A percentile compares a stretch with the other conserved stretches of the same genome.
Evolutionary conservation across 1,140 invertebrate genomes (phyloP).

Genomic region (Microplitis mediator): DNA sequence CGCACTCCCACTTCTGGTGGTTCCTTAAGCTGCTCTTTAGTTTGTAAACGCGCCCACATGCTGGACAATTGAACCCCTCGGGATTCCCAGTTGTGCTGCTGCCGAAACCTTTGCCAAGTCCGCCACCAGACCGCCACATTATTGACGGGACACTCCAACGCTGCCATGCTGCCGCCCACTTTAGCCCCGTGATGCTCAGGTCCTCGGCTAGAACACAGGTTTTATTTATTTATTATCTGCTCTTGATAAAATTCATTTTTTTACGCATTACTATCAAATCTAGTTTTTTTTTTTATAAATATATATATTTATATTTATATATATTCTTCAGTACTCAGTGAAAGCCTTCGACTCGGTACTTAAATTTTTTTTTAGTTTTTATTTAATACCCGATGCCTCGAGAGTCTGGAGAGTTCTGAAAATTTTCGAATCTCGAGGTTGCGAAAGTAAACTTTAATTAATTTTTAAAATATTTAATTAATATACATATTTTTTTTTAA

Average conservation of each 20-base stretch:
- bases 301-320: too few species aligned
- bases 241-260: neutral
- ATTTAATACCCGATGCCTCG: neutral
- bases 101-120: conserved; percentile 51
- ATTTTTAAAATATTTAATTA: neutral
- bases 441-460: neutral
- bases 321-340: too few species aligned
- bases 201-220: conserved; percentile 66
- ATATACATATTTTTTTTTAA: neutral
- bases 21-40: conserved; percentile 60
- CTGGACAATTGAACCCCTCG: conserved; percentile 64
- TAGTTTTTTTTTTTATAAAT: too few species aligned
- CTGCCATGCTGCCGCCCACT: conserved; percentile 66
- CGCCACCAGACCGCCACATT: conserved; percentile 58
- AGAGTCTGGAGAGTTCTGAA: conserved; percentile 1
- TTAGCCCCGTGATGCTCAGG: conserved; percentile 73
- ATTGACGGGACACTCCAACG: conserved; percentile 61
- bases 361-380: neutral
- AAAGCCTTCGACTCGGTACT: too few species aligned
- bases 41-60: conserved; percentile 59
- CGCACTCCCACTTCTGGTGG: conserved; percentile 65
- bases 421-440: conserved; percentile 8
- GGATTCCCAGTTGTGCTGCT: conserved; percentile 52
- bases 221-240: conserved; percentile 47
- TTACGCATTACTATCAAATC: too few species aligned